phyloP scores from a whole-genome alignment of 2,888 invertebrate genomes.

The Pristionchus fissidentatus region DNA sequence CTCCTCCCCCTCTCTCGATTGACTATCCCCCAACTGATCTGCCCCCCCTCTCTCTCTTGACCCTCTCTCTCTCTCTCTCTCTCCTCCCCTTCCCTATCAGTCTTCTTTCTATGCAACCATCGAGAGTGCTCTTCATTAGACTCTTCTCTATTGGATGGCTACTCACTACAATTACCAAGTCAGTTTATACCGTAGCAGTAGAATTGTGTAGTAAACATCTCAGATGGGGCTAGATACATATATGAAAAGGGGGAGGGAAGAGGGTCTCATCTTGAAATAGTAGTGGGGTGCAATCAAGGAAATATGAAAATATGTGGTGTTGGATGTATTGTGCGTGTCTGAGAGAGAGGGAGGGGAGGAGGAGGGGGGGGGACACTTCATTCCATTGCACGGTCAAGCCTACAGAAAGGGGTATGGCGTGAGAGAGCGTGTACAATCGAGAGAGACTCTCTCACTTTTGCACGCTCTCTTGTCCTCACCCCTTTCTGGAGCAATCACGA shows the following conservation, averaged over 20 bases:
- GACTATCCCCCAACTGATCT: neutral
- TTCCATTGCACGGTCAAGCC: no score
- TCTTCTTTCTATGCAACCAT: slow-evolving; percentile 31
- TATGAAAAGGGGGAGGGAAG: neutral
- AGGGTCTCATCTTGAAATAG: no score
- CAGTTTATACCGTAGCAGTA: slow-evolving; percentile 53
- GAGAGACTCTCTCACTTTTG: no score
- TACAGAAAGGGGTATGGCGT: no score
- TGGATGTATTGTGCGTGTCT: no score
- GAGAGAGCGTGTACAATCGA: no score
- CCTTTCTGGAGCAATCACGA: neutral
- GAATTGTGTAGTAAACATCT: neutral
- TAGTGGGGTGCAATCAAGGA: no score
- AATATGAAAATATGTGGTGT: no score
- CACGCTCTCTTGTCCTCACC: no score
- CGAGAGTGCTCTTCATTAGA: slow-evolving; percentile 49
- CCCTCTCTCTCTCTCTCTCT: neutral
- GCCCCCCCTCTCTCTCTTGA: neutral
- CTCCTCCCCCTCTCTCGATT: neutral
- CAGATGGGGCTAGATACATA: neutral
- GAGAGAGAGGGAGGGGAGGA: no score
- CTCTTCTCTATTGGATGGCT: slow-evolving; percentile 67
- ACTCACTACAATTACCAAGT: slow-evolving; percentile 70
- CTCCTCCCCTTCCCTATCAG: neutral
- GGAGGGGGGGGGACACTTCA: no score